These are phyloP conservation scores for Diplolepis rosae DNA, from an alignment of 2,888 invertebrate species.

Conservation along the genomic window DNA sequence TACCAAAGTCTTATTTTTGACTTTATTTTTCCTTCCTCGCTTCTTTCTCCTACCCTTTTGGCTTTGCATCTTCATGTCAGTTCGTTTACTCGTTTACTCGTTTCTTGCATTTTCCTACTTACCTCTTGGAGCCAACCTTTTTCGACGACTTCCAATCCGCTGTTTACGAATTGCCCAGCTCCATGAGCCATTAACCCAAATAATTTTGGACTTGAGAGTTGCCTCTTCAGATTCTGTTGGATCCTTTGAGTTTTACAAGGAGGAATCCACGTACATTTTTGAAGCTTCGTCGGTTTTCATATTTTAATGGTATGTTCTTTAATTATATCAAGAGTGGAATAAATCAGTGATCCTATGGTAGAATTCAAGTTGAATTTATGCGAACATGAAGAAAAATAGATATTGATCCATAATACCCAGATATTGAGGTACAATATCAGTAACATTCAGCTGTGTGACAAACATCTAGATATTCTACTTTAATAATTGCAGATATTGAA, in stretches of 20 bases:
- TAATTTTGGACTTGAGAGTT: slow-evolving; percentile 8
- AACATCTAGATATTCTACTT: too few relatives aligned
- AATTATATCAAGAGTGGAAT: background rate
- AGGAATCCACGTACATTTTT: too few relatives aligned
- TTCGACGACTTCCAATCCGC: slow-evolving; percentile 21
- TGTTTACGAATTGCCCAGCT: slow-evolving; percentile 13
- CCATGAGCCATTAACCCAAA: slow-evolving; percentile 9
- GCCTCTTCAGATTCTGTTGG: background rate
- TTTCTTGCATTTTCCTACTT: slow-evolving; percentile 4
- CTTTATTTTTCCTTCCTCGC: background rate
- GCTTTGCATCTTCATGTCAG: background rate
- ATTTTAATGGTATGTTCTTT: background rate
- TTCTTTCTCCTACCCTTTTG: background rate
- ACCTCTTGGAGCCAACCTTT: background rate
- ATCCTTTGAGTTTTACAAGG: background rate
- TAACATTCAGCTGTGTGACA: too few relatives aligned
- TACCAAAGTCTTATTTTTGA: slow-evolving; percentile 12
- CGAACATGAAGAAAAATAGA: too few relatives aligned
- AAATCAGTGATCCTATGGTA: too few relatives aligned
- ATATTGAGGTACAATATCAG: too few relatives aligned
- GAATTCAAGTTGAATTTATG: too few relatives aligned
- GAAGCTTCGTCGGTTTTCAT: background rate
- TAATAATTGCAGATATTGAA: too few relatives aligned
- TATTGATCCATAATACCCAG: too few relatives aligned
- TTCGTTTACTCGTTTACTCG: background rate